Evolutionary conservation across 2,888 invertebrate genomes (phyloP), one percentile per base, ranked within the genome.

Genomic region (Hoplodrina blanda): DNA sequence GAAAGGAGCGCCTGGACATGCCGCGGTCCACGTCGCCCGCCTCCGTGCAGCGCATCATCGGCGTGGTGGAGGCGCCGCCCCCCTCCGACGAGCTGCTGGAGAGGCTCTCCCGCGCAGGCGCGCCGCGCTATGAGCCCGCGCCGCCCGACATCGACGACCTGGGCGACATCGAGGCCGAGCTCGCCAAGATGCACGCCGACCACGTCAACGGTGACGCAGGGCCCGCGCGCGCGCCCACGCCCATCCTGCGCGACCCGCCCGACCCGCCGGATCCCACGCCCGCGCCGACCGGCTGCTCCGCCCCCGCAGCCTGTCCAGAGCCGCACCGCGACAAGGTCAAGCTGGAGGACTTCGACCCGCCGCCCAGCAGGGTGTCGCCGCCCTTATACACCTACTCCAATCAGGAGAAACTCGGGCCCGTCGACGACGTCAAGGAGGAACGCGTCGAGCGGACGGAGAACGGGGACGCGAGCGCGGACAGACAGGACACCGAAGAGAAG

Each of bases 311-410:
- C 33, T 11, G 61, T 19, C 62, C 70, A n/a, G 78, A 78, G 30
- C 62, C 64, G 60, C 70, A n/a, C 17, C 75, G 66, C 52, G 78
- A 81, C 62, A 90, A 89, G 76, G 91, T 89, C 64, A 91, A 91
- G 59, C 90, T 90, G 63, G 93, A 92, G 41, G 96, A 95, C 81
- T 95, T 94, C 83, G 97, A 97, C 87, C 97, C 97, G n/a, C 96
- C 97, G 62, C 97, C 98, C 19, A 97, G 97, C 79, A 96, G 98
- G 77, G 96, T 97, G 69, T 97, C 97, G 19, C 98, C 98, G 5
- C 97, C 98, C 7, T 93, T 98, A 20, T 98, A 98, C 89, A 98
- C 98, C 0, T 98, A 98, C 89, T 98, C 98, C 15, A 98, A 97
- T 89, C 97, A 97, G 62, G 98, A 97, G 87, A 97, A 97, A 87